Evolutionary conservation across 2,797 vertebrate genomes (phyloP).

Genomic region (Cyprinodon diabolis): DNA sequence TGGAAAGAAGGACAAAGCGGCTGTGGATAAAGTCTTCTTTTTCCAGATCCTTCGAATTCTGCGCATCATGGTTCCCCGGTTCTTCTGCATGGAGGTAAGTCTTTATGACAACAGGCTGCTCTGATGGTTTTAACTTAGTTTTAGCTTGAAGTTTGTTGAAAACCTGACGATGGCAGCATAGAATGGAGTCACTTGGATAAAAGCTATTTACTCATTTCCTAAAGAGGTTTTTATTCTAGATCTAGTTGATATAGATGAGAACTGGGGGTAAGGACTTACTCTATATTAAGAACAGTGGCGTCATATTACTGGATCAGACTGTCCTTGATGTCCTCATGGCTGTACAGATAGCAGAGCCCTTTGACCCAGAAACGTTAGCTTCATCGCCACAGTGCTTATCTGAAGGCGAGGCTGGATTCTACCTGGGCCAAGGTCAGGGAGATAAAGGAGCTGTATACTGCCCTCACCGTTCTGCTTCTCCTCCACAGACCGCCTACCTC

Average conservation of each 20-base stretch:
- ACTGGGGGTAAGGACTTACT: no score
- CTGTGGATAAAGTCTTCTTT: conserved; percentile 91
- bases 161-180: no score
- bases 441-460: conserved; percentile 26
- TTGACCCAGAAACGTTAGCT: conserved; percentile 34
- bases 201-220: no score
- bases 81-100: conserved; percentile 91
- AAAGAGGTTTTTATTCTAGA: no score
- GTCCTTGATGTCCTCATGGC: not conserved
- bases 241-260: no score
- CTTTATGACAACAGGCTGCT: no score
- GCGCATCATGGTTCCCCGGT: conserved; percentile 87
- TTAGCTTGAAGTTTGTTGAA: no score
- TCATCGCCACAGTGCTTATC: conserved; percentile 30
- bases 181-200: no score
- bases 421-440: conserved; percentile 15
- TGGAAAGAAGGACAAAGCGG: conserved; percentile 88
- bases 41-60: conserved; percentile 84
- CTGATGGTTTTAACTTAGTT: no score
- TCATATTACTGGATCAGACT: no score
- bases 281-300: no score
- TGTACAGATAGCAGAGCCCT: conserved; percentile 20
- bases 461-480: conserved; percentile 14
- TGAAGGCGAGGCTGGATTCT: not conserved
- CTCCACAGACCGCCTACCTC: conserved; percentile 89